Percentiles rank a stretch among this genome's conserved stretches.
Conservation (phyloP, 2,888 invertebrate species). For the Scrobipalpa costella region DNA sequence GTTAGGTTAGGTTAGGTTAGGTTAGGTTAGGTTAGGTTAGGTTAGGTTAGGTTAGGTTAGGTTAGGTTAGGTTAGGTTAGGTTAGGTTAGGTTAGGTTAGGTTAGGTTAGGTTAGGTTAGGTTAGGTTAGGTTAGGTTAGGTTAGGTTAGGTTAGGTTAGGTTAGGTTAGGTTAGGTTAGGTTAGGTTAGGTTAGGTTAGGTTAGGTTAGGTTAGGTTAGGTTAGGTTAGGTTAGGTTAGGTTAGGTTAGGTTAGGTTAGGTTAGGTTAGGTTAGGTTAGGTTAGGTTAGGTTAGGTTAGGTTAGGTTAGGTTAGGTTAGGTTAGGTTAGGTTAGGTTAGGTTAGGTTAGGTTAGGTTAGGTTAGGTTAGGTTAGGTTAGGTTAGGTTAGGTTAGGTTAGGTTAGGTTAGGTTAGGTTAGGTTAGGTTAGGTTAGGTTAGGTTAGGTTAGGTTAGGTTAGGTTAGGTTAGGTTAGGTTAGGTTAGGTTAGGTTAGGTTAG, state of each 20-base stretch:
- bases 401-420: constrained; percentile 32
- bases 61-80: too few relatives aligned
- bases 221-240: constrained; percentile 34
- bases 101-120: constrained; percentile 15
- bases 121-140: too few relatives aligned
- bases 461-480: constrained; percentile 27
- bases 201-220: constrained; percentile 34
- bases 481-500: constrained; percentile 31
- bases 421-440: constrained; percentile 29
- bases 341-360: too few relatives aligned
- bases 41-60: too few relatives aligned
- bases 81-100: constrained; percentile 19
- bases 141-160: too few relatives aligned
- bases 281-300: constrained; percentile 33
- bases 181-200: constrained; percentile 33
- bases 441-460: constrained; percentile 31
- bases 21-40: too few relatives aligned
- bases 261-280: constrained; percentile 33
- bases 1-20: background rate
- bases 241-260: constrained; percentile 33
- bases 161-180: constrained; percentile 33
- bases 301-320: constrained; percentile 32
- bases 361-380: constrained; percentile 33
- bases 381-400: constrained; percentile 33
- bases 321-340: constrained; percentile 33